phyloP scores from a whole-genome alignment of 2,797 vertebrate species.

The Discoglossus pictus region DNA sequence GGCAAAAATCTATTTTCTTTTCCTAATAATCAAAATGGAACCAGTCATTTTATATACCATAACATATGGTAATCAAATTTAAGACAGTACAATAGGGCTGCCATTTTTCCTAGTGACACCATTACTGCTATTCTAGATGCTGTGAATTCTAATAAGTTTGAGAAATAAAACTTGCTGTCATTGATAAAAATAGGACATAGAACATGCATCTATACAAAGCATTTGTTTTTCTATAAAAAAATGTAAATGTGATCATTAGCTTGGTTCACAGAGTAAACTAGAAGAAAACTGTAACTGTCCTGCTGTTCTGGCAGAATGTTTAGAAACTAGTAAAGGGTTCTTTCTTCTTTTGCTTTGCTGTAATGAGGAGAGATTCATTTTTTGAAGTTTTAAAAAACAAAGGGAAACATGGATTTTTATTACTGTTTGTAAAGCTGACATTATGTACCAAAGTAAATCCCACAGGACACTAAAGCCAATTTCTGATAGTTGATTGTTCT shows the following conservation, averaged over 20 bases:
- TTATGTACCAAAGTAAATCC: slow-evolving; percentile 27
- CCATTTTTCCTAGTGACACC: too few species aligned
- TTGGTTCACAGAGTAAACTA: slow-evolving; percentile 16
- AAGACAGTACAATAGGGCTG: too few species aligned
- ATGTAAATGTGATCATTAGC: slow-evolving; percentile 46
- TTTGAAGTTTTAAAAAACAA: slow-evolving; percentile 41
- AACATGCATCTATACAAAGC: not conserved
- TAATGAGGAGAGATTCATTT: slow-evolving; percentile 37
- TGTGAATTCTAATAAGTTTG: too few species aligned
- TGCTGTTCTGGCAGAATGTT: slow-evolving; percentile 36
- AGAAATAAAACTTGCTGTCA: not conserved
- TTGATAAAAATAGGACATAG: slow-evolving; percentile 25
- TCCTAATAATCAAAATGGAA: too few species aligned
- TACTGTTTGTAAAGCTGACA: slow-evolving; percentile 19
- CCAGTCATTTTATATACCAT: too few species aligned
- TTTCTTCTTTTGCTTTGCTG: slow-evolving; percentile 24
- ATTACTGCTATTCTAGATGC: too few species aligned
- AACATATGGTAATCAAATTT: too few species aligned
- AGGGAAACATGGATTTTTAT: slow-evolving; percentile 22
- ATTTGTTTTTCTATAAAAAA: slow-evolving; percentile 25
- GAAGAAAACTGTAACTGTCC: slow-evolving; percentile 25
- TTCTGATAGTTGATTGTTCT: slow-evolving; percentile 15
- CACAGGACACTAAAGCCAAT: slow-evolving; percentile 15
- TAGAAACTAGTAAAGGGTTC: slow-evolving; percentile 30
- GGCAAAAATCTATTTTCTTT: too few species aligned